Evolutionary conservation across 1,140 invertebrate genomes (phyloP).

Genomic region (Brachionus angularis): DNA sequence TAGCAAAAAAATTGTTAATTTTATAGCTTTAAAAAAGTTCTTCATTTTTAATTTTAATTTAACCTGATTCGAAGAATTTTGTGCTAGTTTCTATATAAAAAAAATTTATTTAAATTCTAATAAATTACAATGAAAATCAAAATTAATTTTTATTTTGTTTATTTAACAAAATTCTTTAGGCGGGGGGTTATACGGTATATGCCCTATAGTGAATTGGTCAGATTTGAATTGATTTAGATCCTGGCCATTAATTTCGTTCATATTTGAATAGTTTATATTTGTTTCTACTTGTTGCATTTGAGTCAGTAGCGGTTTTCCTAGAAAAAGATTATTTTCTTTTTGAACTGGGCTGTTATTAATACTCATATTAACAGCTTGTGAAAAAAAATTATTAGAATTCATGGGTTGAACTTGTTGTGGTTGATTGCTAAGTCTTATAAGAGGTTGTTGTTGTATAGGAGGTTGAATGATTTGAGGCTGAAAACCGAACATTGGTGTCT

Average conservation of each 20-base stretch:
- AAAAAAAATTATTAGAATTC: slow-evolving; percentile 27
- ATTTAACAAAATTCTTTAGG: slow-evolving; percentile 26
- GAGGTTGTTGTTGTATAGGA: neutral
- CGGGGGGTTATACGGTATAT: slow-evolving; percentile 17
- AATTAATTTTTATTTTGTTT: neutral
- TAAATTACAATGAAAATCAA: slow-evolving; percentile 1
- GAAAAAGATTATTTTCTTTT: slow-evolving; percentile 13
- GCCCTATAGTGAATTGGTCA: slow-evolving; percentile 32
- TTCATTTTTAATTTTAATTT: too few relatives aligned
- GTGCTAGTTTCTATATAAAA: too few relatives aligned
- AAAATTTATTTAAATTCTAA: neutral
- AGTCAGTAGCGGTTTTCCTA: neutral
- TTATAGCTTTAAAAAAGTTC: too few relatives aligned
- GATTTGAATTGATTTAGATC: slow-evolving; percentile 30
- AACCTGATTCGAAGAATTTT: too few relatives aligned
- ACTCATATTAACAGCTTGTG: slow-evolving; percentile 3
- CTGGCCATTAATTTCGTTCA: neutral
- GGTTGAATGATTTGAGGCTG: neutral
- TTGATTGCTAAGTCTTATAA: neutral
- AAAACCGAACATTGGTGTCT: neutral
- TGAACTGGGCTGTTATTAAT: neutral
- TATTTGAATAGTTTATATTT: neutral
- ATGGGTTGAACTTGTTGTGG: neutral
- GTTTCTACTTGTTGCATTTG: neutral
- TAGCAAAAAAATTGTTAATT: too few relatives aligned